A percentile compares a stretch with the other conserved stretches of the same genome.
phyloP scores from a whole-genome alignment of 2,797 vertebrate genomes.

The Notolepis coatsorum region DNA sequence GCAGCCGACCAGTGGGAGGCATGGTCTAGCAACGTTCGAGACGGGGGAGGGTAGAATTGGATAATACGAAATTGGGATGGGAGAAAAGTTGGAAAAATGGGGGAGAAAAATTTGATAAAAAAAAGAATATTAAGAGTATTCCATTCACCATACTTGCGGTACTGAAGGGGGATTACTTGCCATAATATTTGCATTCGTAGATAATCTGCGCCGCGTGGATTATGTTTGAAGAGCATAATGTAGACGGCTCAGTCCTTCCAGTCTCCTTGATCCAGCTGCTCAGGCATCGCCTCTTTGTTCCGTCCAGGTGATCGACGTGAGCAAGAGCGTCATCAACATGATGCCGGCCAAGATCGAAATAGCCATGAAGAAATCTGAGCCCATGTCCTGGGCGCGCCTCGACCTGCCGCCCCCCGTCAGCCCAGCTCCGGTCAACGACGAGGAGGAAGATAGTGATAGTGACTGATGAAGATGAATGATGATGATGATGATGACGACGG shows the following conservation, averaged over 20 bases:
- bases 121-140: too few species aligned
- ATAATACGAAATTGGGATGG: too few species aligned
- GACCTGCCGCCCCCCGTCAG: conserved; percentile 85
- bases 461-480: conserved; percentile 61
- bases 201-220: too few species aligned
- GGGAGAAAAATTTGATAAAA: too few species aligned
- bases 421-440: conserved; percentile 58
- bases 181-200: too few species aligned
- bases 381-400: conserved; percentile 92
- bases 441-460: conserved; percentile 58
- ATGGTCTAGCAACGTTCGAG: too few species aligned
- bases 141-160: too few species aligned
- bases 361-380: conserved; percentile 92
- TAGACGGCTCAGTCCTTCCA: too few species aligned
- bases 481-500: conserved; percentile 60
- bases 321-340: conserved; percentile 91
- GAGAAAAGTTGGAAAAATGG: too few species aligned
- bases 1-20: too few species aligned
- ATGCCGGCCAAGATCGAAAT: conserved; percentile 95
- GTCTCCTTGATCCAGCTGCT: not conserved
- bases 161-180: too few species aligned
- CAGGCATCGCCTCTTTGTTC: not conserved
- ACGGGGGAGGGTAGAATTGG: too few species aligned
- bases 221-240: not conserved
- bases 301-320: conserved; percentile 90